Base-by-base conservation (phyloP, 2,888 invertebrate species). In the Tanypteryx hageni region DNA sequence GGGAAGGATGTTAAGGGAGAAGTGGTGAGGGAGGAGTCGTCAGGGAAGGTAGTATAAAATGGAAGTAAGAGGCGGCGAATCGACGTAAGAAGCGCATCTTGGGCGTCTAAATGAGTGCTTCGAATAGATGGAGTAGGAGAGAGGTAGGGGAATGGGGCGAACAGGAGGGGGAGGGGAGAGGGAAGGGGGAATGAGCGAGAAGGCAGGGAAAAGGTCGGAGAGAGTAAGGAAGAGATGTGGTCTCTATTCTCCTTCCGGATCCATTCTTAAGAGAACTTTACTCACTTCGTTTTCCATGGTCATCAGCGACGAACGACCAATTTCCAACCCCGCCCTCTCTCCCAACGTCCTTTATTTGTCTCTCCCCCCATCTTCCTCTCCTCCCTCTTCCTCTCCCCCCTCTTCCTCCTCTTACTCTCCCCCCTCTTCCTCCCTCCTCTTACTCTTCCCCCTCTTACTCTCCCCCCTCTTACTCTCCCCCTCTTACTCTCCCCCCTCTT, bases 201-300 rank as follows among this genome's bases (percentile, higher is more conserved):
- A n/a, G 56, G 13, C 14, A 44, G 57, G 27, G 56, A 83, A 18
- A 44, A 83, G n/a, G 81, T 22, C 31, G 31, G 82, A 76, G 31
- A 3, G 22, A 81, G 81, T 22, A 82, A 82, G 83, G 83, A 83
- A 57, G 16, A 44, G 68, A n/a, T 86, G 61, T 7, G 27, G 31
- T 18, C 31, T 59, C n/a, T 7, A 86, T 86, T 27, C 86, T 9
- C 68, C 31, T 86, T 64, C 58, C n/a, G 27, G 86, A 27, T 59
- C 31, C 27, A 59, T 64, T 61, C 86, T 61, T 86, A 31, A 27
- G 61, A 86, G 86, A 31, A 83, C 83, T 83, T 83, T 83, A 83
- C 83, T 83, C 83, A 83, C 83, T 86, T 86, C 86, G 61, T 86
- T 86, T 61, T 64, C 86, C 18, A 11, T 18, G 86, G 61, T 31